Percentiles rank a stretch among this genome's conserved stretches.
These are phyloP conservation scores for Nicator chloris DNA, from an alignment of 2,113 vertebrate species.

Conservation along the genomic window DNA sequence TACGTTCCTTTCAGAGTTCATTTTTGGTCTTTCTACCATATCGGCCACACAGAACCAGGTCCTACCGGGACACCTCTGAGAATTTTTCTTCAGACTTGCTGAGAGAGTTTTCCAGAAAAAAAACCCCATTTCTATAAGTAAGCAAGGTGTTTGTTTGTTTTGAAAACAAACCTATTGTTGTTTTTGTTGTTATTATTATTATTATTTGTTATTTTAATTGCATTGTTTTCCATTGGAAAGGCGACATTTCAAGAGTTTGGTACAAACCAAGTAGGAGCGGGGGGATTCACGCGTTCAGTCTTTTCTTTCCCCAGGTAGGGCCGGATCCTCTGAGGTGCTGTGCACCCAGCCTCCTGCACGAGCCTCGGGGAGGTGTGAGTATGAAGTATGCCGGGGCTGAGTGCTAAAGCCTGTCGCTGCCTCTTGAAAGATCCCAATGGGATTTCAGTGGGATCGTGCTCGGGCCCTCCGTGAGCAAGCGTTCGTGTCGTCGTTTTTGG, in stretches of 20 bases:
- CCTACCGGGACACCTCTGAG: slow-evolving; percentile 73
- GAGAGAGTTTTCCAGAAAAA: slow-evolving; percentile 73
- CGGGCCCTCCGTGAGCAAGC: neutral
- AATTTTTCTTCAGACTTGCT: slow-evolving; percentile 73
- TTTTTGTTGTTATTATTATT: slow-evolving; percentile 62
- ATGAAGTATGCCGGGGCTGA: neutral
- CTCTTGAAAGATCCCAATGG: neutral
- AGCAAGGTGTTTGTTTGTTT: slow-evolving; percentile 67
- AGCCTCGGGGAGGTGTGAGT: neutral
- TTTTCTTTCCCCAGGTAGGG: slow-evolving; percentile 60
- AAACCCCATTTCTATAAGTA: slow-evolving; percentile 58
- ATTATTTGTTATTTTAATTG: slow-evolving; percentile 67
- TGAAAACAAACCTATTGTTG: slow-evolving; percentile 61
- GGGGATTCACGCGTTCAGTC: slow-evolving; percentile 16
- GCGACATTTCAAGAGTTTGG: slow-evolving; percentile 69
- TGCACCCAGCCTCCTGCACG: slow-evolving; percentile 20
- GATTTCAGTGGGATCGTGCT: neutral
- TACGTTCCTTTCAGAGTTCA: slow-evolving; percentile 74
- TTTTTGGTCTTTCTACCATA: slow-evolving; percentile 72
- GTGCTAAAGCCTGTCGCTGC: neutral
- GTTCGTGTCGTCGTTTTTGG: neutral
- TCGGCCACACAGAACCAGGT: slow-evolving; percentile 74
- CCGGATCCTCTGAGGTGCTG: slow-evolving; percentile 40
- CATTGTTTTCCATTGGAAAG: slow-evolving; percentile 65
- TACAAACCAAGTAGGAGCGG: slow-evolving; percentile 65